phyloP scores from a whole-genome alignment of 2,113 vertebrate species.

The Brachyhypopomus gauderio region DNA sequence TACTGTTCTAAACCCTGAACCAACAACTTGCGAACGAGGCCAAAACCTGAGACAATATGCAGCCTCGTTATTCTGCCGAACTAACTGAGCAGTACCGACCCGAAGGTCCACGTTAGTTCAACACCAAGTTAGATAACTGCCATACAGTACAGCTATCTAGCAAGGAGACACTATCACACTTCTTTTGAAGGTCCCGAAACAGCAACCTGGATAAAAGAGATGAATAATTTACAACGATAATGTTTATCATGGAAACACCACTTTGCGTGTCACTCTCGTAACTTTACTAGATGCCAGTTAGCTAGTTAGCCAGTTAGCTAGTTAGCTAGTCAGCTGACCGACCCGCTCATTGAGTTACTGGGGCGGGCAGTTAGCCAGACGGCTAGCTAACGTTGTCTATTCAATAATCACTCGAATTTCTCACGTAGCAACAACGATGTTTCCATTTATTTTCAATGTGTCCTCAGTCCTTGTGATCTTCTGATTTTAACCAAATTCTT shows the following conservation, averaged over 20 bases:
- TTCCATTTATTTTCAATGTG: background rate
- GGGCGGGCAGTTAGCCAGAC: slow-evolving; percentile 26
- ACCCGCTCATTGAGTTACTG: background rate
- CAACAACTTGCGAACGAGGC: background rate
- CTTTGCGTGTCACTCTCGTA: background rate
- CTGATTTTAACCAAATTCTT: background rate
- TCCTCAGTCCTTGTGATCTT: background rate
- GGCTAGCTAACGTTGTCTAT: slow-evolving; percentile 23
- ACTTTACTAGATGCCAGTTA: slow-evolving; percentile 9
- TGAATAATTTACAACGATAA: background rate
- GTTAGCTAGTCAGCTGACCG: slow-evolving; percentile 27
- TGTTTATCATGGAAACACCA: background rate
- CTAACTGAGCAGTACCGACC: background rate
- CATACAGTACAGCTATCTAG: background rate
- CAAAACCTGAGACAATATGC: background rate
- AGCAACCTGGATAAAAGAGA: background rate
- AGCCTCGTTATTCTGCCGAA: background rate
- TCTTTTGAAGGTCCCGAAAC: background rate
- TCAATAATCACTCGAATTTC: slow-evolving; percentile 10
- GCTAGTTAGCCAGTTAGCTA: slow-evolving; percentile 15
- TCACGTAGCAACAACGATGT: background rate
- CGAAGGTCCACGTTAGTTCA: background rate
- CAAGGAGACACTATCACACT: background rate
- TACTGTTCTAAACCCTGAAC: background rate
- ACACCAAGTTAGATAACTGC: background rate